A percentile compares a stretch with the other conserved stretches of the same genome.
Conservation (phyloP, 2,113 vertebrate species). For the Nanorana parkeri region DNA sequence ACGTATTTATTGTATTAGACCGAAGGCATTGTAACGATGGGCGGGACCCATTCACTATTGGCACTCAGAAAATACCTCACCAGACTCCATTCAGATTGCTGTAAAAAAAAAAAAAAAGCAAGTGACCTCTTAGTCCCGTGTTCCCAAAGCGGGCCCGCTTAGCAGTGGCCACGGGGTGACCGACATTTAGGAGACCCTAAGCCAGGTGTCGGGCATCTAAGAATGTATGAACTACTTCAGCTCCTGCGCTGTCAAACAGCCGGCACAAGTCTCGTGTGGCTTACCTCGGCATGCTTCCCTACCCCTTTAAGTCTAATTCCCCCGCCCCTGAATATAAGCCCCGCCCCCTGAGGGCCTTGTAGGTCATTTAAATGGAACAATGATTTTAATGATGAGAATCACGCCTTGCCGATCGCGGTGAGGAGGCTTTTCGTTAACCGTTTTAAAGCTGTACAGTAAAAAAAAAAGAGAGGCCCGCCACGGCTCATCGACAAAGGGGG, state of each 20-base stretch:
- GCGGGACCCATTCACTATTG: conserved; percentile 36
- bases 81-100: not conserved
- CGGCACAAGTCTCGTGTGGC: not conserved
- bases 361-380: not conserved
- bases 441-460: too few relatives aligned
- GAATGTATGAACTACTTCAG: conserved; percentile 8
- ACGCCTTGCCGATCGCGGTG: too few relatives aligned
- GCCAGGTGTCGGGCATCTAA: too few relatives aligned
- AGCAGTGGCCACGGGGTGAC: not conserved
- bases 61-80: conserved; percentile 31
- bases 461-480: too few relatives aligned
- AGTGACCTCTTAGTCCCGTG: not conserved
- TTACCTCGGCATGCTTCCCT: not conserved
- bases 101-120: not conserved
- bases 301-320: not conserved
- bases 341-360: not conserved
- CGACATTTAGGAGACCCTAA: too few relatives aligned
- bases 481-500: too few relatives aligned
- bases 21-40: conserved; percentile 19
- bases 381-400: too few relatives aligned
- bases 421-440: too few relatives aligned
- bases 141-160: too few relatives aligned
- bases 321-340: not conserved
- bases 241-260: not conserved
- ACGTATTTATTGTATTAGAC: not conserved